These are phyloP conservation scores for Fratercula arctica DNA, from an alignment of 2,797 vertebrate genomes.

Conservation along the genomic window DNA sequence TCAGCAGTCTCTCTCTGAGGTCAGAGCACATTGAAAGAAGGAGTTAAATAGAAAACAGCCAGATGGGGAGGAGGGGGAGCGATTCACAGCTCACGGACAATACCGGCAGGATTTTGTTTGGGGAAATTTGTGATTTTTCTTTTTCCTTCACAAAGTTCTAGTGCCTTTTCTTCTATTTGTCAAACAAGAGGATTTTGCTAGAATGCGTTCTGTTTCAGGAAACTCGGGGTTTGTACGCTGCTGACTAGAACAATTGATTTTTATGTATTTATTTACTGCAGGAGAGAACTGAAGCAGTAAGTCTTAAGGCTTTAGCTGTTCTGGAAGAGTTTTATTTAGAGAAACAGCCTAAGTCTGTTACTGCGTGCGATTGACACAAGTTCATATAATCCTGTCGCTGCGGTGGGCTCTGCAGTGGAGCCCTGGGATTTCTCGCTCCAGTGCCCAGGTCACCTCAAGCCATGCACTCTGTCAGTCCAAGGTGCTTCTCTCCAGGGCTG, in stretches of 20 bases:
- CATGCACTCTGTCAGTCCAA: background rate
- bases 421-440: background rate
- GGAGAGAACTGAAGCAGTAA: background rate
- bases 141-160: background rate
- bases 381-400: background rate
- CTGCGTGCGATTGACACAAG: background rate
- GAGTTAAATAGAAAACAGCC: background rate
- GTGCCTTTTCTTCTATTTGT: background rate
- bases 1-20: background rate
- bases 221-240: background rate
- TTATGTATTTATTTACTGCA: conserved; percentile 21
- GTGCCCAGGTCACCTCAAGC: background rate
- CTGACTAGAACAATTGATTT: conserved; percentile 59
- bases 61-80: background rate
- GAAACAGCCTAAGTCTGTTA: background rate
- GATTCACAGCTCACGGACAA: background rate
- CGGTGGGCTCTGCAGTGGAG: background rate
- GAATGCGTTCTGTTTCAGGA: background rate
- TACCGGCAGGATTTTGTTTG: background rate
- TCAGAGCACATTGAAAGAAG: background rate
- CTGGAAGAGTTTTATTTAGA: conserved; percentile 15
- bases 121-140: background rate
- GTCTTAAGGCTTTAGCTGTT: conserved; percentile 20
- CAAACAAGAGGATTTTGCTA: conserved; percentile 9
- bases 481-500: background rate